A percentile compares a stretch with the other conserved stretches of the same genome.
Evolutionary conservation across 2,113 vertebrate genomes (phyloP).

Genomic region (Mustela nigripes): DNA sequence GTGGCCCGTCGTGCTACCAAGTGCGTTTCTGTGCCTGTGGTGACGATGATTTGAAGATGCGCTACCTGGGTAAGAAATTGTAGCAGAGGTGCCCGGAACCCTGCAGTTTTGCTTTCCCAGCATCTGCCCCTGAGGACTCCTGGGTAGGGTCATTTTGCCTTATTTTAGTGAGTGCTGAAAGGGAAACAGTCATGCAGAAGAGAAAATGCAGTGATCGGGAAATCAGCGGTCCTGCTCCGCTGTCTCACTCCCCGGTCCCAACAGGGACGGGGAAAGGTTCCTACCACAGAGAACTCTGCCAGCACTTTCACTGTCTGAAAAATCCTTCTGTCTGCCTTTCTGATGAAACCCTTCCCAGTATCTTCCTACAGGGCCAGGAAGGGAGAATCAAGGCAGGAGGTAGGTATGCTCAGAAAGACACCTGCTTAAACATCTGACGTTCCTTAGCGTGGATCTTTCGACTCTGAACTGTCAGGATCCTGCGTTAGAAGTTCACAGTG

Average conservation of each 20-base stretch:
- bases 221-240: background rate
- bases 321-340: background rate
- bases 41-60: background rate
- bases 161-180: conserved; percentile 13
- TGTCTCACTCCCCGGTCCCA: background rate
- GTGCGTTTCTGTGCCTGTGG: background rate
- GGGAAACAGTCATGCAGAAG: background rate
- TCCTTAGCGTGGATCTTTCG: conserved; percentile 28
- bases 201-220: background rate
- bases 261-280: background rate
- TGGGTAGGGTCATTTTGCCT: background rate
- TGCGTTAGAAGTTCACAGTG: conserved; percentile 1
- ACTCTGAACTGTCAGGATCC: conserved; percentile 34
- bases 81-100: background rate
- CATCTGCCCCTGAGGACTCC: background rate
- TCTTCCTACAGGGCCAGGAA: background rate
- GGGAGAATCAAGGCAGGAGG: background rate
- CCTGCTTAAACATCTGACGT: conserved; percentile 49
- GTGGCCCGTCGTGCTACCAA: background rate
- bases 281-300: background rate
- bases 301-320: background rate
- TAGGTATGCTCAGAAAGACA: conserved; percentile 15
- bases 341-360: background rate
- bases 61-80: background rate
- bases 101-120: background rate